Conservation (phyloP, 2,113 vertebrate genomes). For the Motacilla alba region DNA sequence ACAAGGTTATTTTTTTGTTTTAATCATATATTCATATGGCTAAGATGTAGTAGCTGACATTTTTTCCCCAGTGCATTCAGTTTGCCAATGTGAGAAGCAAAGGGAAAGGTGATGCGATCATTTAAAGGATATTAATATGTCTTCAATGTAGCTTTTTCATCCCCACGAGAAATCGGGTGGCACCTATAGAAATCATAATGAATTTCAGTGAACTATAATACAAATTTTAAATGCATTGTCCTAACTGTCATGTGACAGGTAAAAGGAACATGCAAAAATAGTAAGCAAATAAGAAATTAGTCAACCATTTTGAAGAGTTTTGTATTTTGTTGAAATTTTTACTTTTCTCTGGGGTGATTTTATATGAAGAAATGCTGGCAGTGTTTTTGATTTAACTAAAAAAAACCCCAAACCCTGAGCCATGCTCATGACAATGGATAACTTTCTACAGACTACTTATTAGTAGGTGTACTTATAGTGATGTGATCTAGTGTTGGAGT, state of each 20-base stretch:
- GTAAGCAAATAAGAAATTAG: background rate
- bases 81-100: background rate
- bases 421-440: background rate
- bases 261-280: background rate
- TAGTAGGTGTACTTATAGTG: background rate
- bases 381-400: background rate
- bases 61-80: background rate
- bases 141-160: background rate
- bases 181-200: background rate
- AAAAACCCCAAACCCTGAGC: background rate
- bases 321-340: background rate
- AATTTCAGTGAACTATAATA: background rate
- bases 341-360: background rate
- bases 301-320: background rate
- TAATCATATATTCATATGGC: background rate
- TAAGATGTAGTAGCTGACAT: background rate
- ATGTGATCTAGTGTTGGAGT: background rate
- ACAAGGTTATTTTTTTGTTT: background rate
- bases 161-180: background rate
- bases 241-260: background rate
- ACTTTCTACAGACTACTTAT: background rate
- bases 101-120: background rate
- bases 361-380: background rate
- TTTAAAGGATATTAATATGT: background rate
- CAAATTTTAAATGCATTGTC: background rate